Evolutionary conservation across 92 coral and sea anemone genomes (phyloP), one percentile per base, ranked within the genome.

Genomic region (Nematostella vectensis): DNA sequence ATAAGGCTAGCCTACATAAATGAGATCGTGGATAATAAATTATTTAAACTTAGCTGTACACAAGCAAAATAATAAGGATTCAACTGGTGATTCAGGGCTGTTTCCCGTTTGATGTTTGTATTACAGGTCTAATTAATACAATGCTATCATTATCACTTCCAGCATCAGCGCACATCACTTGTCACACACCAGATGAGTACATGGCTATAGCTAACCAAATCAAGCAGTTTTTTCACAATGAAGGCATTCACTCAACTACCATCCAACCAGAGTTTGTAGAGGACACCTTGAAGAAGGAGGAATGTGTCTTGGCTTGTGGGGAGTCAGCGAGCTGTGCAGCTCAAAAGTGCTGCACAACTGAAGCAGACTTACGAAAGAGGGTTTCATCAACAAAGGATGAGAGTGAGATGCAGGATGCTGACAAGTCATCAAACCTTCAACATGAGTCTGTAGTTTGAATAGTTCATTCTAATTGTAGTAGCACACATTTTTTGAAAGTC

Each of bases 171-270:
- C 99, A 93, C 44, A 77, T 93, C 36, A 86, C 88, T 0, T 86
- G 96, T 47, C 93, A 74, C 11, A 81, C 99, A 1, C 81, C 95
- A 22, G 99, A 88, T 44, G 99, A 93, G 23, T 93, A 93, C 80
- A 93, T 87, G 99, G 64, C 53, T 2, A 75, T 93, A 20, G 99
- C 99, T 48, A 93, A 93, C 60, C 72, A 88, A 29, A 88, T 93
- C 43, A 93, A 93, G 72, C 60, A 73, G 60, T 93, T 93, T 70
- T 93, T 93, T 61, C 99, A 93, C 63, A 80, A 87, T 39, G 99
- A 93, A 57, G 99, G 99, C 1, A 93, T 93, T 63, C 99, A 93
- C 65, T 93, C 99, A 11, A 93, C 99, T 24, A 93, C 99, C n/a
- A 93, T 93, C 28, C 99, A 93, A 45, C 99, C 96, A 43, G 99